These are phyloP conservation scores for Lycaon pictus DNA, from an alignment of 2,113 vertebrate genomes.

Conservation along the genomic window DNA sequence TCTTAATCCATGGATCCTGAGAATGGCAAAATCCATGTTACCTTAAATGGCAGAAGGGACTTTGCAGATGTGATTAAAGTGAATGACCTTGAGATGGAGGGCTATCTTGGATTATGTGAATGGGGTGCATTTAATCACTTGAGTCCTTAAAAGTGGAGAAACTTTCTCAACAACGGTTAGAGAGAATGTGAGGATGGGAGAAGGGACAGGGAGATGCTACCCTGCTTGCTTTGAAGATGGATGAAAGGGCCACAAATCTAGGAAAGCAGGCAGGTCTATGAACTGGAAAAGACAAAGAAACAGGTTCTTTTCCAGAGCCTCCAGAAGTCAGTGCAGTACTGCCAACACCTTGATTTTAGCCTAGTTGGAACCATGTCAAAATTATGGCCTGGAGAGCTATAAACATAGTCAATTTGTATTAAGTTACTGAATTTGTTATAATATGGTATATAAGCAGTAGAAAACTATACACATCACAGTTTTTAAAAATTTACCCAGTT, in stretches of 20 bases:
- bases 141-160: neutral
- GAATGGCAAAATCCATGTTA: neutral
- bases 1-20: neutral
- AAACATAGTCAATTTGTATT: neutral
- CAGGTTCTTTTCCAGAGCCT: neutral
- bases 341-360: neutral
- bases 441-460: neutral
- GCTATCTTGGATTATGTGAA: neutral
- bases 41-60: neutral
- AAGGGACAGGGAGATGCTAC: neutral
- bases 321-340: neutral
- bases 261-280: neutral
- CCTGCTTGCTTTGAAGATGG: neutral
- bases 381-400: neutral
- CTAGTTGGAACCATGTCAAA: neutral
- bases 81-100: neutral
- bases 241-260: neutral
- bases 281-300: neutral
- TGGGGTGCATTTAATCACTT: neutral
- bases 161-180: neutral
- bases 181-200: neutral
- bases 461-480: neutral
- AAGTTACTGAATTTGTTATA: neutral
- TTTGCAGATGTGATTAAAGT: neutral
- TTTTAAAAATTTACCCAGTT: neutral